Evolutionary conservation across 2,113 vertebrate genomes (phyloP), one percentile per base, ranked within the genome.

Genomic region (Channa maculata): DNA sequence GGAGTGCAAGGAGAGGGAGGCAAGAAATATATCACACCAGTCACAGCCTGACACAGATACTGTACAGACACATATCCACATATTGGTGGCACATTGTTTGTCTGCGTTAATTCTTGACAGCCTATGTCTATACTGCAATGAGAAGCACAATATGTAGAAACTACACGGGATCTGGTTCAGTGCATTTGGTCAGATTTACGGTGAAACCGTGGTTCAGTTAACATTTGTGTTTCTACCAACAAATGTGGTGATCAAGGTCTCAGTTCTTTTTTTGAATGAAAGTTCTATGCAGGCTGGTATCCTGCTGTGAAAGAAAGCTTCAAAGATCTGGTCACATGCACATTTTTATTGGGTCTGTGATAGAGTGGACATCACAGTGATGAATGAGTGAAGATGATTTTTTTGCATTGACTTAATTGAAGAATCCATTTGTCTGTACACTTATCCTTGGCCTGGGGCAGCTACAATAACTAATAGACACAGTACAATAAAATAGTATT

Each of bases 141-240:
- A 54, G 33, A 52, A 52, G n/a, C 14, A 49, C 24, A 38, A 10
- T 37, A 13, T 55, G 39, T 13, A 0, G 51, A 66, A 67, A 59
- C 65, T 50, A 63, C 52, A 43, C n/a, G 24, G 24, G 24, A 24
- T 39, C 34, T 37, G 9, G 65, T 75, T 60, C 48, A 65, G 14
- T 46, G 51, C 62, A 33, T 58, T 70, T 55, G 57, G 11, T 41
- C 62, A 71, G 4, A 87, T 83, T 38, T 73, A 49, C 45, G 58
- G 65, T 50, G 61, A 60, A 75, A 76, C 72, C 61, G 76, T 58
- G 48, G 45, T 65, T 79, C 71, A 79, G 46, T 76, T 75, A 69
- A 58, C 52, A 53, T 57, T 50, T 52, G 65, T 48, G 54, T 54
- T 61, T 71, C 43, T 69, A 59, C 49, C 48, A 3, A 62, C 67